Base-by-base conservation (phyloP, 2,888 invertebrate species). In the Boloria selene region DNA sequence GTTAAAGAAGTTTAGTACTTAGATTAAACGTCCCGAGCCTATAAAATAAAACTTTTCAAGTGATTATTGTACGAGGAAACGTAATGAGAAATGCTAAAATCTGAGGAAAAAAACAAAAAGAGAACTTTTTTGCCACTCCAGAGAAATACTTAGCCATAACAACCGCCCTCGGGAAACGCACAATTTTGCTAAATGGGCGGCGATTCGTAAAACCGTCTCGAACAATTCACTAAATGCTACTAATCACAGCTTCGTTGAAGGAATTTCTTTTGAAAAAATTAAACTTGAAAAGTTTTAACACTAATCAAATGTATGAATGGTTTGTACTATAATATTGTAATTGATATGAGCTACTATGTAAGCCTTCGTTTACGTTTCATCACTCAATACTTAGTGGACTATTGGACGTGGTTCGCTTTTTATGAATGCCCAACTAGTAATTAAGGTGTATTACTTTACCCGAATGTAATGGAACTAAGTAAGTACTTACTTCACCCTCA, bases 161-260 rank as follows among this genome's bases (percentile, higher is more conserved):
- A 52, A 49, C 50, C 63, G 49, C 56, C 64, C 56, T 58, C 51
- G 51, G 64, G 64, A 58, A 56, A 58, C 64, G 64, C 44, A 64
- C 44, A 64, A 58, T 64, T 64, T 64, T 17, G 31, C 45, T 64
- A 64, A 64, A 64, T 64, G 51, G 58, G 22, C 51, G 45, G 44
- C 58, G 45, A 64, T 58, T 58, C 56, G 51, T 58, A 49, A 60
- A 65, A 58, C 58, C 51, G 56, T 64, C 51, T 31, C 51, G 58
- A 58, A 51, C 56, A 52, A 64, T 64, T 64, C 56, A 26, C 44
- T 58, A 58, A 55, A 65, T 50, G 53, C 53, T 65, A 65, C 59
- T 60, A 65, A 65, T 60, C 59, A 65, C 59, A 18, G 61, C 13
- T n/a, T 53, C 61, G 38, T 59, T 26, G 50, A 31, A 65, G 50